Conservation (phyloP, 2,888 invertebrate genomes). For the Patella pellucida region DNA sequence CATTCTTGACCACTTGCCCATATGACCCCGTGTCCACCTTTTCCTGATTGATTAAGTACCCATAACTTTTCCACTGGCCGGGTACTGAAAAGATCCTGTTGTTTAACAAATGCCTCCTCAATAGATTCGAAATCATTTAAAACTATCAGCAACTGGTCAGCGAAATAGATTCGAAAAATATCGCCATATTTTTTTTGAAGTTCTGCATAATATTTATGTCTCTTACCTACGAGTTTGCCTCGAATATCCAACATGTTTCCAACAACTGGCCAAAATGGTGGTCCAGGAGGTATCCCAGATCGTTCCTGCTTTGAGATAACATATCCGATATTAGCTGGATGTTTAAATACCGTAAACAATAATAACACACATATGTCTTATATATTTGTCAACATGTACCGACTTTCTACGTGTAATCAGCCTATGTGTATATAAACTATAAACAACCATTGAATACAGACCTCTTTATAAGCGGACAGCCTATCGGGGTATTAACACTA, state of each 20-base stretch:
- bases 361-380: too few relatives aligned
- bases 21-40: constrained; percentile 39
- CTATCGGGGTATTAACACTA: too few relatives aligned
- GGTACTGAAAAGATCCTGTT: neutral
- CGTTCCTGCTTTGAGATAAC: too few relatives aligned
- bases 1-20: constrained; percentile 49
- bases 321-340: too few relatives aligned
- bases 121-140: neutral
- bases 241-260: neutral
- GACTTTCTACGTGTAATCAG: too few relatives aligned
- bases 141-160: neutral
- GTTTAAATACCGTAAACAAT: too few relatives aligned
- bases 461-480: too few relatives aligned
- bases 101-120: constrained; percentile 4
- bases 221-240: neutral
- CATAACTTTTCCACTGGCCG: neutral
- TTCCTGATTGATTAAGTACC: neutral
- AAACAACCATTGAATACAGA: too few relatives aligned
- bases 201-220: neutral
- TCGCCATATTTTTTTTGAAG: neutral
- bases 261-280: neutral
- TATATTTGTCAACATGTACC: too few relatives aligned
- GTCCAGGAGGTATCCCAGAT: too few relatives aligned
- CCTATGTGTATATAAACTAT: too few relatives aligned
- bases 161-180: neutral